phyloP scores from a whole-genome alignment of 2,888 invertebrate genomes.

The Trimorus sp. region DNA sequence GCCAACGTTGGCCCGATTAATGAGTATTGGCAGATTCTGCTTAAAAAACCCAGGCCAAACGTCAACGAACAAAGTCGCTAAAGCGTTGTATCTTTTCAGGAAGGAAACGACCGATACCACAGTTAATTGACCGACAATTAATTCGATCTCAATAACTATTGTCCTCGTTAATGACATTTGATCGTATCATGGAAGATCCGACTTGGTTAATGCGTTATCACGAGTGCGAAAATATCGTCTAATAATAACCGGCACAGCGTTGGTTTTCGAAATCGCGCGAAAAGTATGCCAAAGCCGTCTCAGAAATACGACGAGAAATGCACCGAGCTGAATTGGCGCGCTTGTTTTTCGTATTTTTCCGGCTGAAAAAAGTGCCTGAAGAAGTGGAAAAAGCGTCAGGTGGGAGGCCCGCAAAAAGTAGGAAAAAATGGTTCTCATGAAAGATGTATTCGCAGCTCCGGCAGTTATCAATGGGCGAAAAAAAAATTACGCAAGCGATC shows the following conservation, averaged over 20 bases:
- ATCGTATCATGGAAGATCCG: conserved; percentile 36
- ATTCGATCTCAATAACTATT: conserved; percentile 24
- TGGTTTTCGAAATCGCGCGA: conserved; percentile 29
- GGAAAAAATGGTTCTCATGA: background rate
- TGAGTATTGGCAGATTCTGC: too few species aligned
- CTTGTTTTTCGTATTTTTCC: background rate
- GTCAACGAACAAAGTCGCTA: too few species aligned
- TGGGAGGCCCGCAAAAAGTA: background rate
- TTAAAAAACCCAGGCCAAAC: too few species aligned
- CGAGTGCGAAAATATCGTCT: conserved; percentile 22
- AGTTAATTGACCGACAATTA: conserved; percentile 23
- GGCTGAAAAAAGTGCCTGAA: background rate
- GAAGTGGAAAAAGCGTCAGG: conserved; percentile 1
- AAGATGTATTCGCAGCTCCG: background rate
- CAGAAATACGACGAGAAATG: conserved; percentile 22
- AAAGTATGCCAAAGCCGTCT: conserved; percentile 45
- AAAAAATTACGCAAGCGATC: conserved; percentile 8
- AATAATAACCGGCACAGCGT: conserved; percentile 41
- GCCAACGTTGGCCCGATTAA: too few species aligned
- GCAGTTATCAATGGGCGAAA: conserved; percentile 24
- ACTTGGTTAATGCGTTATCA: conserved; percentile 24
- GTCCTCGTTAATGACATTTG: conserved; percentile 38
- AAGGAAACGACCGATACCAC: too few species aligned
- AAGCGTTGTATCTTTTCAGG: too few species aligned
- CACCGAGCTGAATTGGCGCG: background rate